Evolutionary conservation across 1,140 invertebrate species (phyloP), one percentile per base, ranked within the genome.

Genomic region (Sinella curviseta): DNA sequence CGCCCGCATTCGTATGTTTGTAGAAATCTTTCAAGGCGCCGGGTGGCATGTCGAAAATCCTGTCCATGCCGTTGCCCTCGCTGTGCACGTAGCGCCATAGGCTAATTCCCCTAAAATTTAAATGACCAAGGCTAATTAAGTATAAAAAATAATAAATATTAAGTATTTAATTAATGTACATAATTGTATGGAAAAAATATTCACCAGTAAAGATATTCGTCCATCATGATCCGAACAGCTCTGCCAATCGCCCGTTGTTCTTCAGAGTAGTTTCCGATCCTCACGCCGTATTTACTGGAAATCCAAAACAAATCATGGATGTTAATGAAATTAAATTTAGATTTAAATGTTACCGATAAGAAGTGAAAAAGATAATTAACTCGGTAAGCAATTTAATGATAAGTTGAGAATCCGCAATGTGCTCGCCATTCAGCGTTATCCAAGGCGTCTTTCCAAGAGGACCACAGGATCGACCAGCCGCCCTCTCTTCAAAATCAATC

Each of bases 391-490:
- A 12, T 33, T 33, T 12, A 33, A 70, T 70, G 26, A 70, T 70
- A 2, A 31, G 3, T n/a, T 70, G 28, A 30, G 65, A 70, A 33
- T 70, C 65, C 30, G 84, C 81, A 0, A 88, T 82, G 1, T 84
- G 78, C 74, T 84, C 76, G 1, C 86, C 86, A 76, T 88, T 87
- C 31, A 85, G 85, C 30, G 84, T 84, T 30, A 88, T 87, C 86
- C 86, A 88, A 1, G 88, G 87, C 35, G 77, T 82, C 77, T 83
- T 85, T 12, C 82, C 84, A 31, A 79, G 75, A 4, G 77, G 54
- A 24, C 81, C 75, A 31, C 36, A 60, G 14, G 81, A 39, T 83
- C 82, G 1, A 78, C 20, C 80, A 81, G 39, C 16, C 28, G 14
- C 20, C n/a, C n/a, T n/a, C n/a, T n/a, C n/a, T n/a, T n/a, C n/a